phyloP scores from a whole-genome alignment of 2,797 vertebrate species.

The Florisuga fusca region DNA sequence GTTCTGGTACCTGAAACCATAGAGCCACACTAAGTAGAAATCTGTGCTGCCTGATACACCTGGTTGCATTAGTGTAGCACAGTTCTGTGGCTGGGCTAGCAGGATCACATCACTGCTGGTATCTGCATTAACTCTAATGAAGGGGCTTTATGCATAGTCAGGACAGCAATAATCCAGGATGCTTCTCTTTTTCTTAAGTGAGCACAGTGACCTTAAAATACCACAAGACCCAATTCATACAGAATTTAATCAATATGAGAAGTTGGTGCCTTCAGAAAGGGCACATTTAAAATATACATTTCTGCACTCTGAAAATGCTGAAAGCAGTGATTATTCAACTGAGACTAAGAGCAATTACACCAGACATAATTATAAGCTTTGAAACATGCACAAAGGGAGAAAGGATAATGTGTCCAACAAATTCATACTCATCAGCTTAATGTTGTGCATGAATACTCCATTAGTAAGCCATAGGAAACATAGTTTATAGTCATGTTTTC shows the following conservation, averaged over 20 bases:
- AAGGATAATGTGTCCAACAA: slow-evolving; percentile 32
- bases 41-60: background rate
- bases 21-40: background rate
- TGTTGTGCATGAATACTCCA: slow-evolving; percentile 48
- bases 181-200: background rate
- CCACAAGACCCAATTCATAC: background rate
- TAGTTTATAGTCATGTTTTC: slow-evolving; percentile 22
- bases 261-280: background rate
- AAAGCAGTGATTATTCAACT: slow-evolving; percentile 29
- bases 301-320: background rate
- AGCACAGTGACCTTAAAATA: background rate
- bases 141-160: background rate
- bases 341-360: slow-evolving; percentile 53
- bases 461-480: slow-evolving; percentile 56
- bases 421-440: slow-evolving; percentile 54
- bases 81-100: background rate
- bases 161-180: background rate
- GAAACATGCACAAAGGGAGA: slow-evolving; percentile 39
- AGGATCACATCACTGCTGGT: background rate
- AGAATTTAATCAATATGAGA: background rate
- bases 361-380: slow-evolving; percentile 41
- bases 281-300: background rate
- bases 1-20: background rate
- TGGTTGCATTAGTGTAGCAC: background rate
- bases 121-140: background rate